Base-by-base conservation (phyloP, 2,113 vertebrate genomes). In the Ploceus nigricollis region DNA sequence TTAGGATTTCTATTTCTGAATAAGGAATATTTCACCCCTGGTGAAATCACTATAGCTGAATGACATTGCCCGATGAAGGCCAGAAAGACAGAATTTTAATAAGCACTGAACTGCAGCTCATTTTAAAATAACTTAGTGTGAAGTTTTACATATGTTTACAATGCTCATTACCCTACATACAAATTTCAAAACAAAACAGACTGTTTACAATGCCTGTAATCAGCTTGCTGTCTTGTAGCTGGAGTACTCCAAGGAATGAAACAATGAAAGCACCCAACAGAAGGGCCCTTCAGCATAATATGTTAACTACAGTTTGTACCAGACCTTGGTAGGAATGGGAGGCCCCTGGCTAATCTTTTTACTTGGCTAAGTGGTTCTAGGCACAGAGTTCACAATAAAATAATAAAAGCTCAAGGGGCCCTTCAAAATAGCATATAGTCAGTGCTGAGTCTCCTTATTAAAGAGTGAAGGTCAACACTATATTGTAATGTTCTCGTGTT, bases 61-160 rank as follows among this genome's bases (percentile, higher is more conserved):
- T 94, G 61, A 72, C 71, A 68, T 68, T 82, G 85, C 48, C 66
- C 93, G 85, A 31, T 94, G 93, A 90, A 88, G 69, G 72, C 66
- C 73, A 92, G 40, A 87, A 97, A 96, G 87, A 87, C 58, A 93
- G 94, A 93, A 93, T 95, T 95, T 97, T 94, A 97, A 95, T 94
- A 87, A 91, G 90, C 44, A 54, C 42, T 11, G 23, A 96, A 90
- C 48, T 58, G 42, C 61, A 82, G 61, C 54, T 82, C 79, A n/a
- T n/a, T n/a, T n/a, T 70, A 35, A 72, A 90, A 83, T 53, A 93
- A 94, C 56, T 63, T 82, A 58, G 54, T 91, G 68, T 94, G 75
- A 90, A 89, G 54, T 96, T 94, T 89, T 95, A 82, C 89, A 83
- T 90, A 79, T 97, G 95, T 96, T 97, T 96, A 93, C 72, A 94